Base-by-base conservation (phyloP, 2,888 invertebrate genomes). In the Dasysyrphus albostriatus region DNA sequence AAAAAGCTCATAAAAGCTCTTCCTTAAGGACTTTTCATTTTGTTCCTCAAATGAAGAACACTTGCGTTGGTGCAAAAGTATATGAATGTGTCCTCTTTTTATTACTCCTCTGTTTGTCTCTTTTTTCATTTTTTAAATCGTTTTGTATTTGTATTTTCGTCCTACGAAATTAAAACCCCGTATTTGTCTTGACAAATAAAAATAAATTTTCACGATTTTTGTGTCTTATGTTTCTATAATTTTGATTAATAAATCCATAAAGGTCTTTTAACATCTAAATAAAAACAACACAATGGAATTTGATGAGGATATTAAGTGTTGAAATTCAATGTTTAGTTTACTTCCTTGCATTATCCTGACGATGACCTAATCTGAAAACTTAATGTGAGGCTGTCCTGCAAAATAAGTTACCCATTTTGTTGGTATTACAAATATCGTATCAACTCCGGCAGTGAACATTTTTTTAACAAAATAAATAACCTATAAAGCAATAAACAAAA, bases 351-450 rank as follows among this genome's bases (percentile, higher is more conserved):
- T 65, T 74, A 65, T 70, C 63, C 70, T 65, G 61, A 81, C 42
- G 82, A 82, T 84, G 84, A 84, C 81, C 84, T 84, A 84, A 84
- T 84, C 72, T 61, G 16, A 75, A 37, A 72, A 72, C 16, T 77
- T 39, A 56, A 69, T 74, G 59, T 69, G 54, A 56, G 56, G 39
- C 54, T 59, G 19, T 51, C 19, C n/a, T 34, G 16, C 7, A 19
- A 69, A 54, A 34, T 59, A 69, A 34, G 14, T 37, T 29, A 14
- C 37, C 8, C 34, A 14, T 59, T 69, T 29, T 32, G 14, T 54
- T 49, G 54, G 16, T 39, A 74, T 39, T 19, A 24, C 14, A 19
- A 39, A 24, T 44, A 24, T 72, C 34, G 14, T 8, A 51, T 65
- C 6, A 44, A n/a, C 51, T 39, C 39, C 59, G 24, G 59, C 10